Evolutionary conservation across 2,888 invertebrate species (phyloP).

Genomic region (Xanthia togata): DNA sequence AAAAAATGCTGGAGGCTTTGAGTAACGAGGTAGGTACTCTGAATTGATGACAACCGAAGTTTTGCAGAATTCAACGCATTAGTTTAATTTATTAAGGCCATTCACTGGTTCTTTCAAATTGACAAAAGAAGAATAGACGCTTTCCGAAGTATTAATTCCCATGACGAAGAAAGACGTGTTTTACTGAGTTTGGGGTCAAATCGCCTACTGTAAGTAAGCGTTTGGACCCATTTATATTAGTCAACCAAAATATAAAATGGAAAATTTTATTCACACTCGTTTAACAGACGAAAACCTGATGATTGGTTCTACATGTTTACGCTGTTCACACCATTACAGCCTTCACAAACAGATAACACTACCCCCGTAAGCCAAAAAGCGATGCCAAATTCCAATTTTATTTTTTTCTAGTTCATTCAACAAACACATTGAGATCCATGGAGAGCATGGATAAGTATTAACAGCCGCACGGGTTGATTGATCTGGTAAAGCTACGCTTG

Average conservation of each 20-base stretch:
- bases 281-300: not conserved
- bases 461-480: too few species aligned
- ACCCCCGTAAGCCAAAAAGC: not conserved
- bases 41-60: not conserved
- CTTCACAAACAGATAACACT: not conserved
- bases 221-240: not conserved
- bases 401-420: too few species aligned
- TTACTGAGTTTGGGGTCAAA: not conserved
- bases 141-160: not conserved
- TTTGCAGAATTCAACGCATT: slow-evolving; percentile 5
- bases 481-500: too few species aligned
- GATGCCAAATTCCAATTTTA: too few species aligned
- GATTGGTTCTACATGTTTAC: not conserved
- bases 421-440: too few species aligned
- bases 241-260: not conserved
- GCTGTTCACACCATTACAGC: not conserved
- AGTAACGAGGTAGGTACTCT: not conserved
- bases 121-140: not conserved
- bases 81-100: slow-evolving; percentile 2
- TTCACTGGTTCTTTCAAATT: not conserved
- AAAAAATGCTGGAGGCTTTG: not conserved
- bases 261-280: not conserved
- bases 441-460: too few species aligned
- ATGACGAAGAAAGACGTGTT: not conserved
- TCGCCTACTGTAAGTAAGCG: too few species aligned